These are phyloP conservation scores for Anoura caudifer DNA, from an alignment of 2,113 vertebrate genomes.

Conservation along the genomic window DNA sequence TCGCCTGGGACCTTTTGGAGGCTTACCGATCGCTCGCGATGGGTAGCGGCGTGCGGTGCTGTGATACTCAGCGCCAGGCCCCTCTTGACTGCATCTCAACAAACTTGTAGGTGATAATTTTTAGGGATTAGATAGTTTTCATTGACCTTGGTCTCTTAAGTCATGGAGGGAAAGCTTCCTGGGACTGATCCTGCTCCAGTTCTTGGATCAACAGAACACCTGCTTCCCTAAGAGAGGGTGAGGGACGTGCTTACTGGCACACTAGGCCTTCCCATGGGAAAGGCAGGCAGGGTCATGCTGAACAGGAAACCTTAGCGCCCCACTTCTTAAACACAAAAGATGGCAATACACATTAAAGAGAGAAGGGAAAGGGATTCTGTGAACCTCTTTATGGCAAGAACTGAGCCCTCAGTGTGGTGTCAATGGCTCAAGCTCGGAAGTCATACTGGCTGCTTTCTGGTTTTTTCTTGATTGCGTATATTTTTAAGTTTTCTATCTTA, in stretches of 20 bases:
- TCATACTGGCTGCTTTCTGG: background rate
- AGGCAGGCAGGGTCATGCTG: background rate
- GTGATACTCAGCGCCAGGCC: no score
- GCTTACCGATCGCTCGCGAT: background rate
- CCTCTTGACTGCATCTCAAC: accelerated
- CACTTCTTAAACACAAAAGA: background rate
- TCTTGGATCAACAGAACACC: background rate
- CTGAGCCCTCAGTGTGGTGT: background rate
- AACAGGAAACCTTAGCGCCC: background rate
- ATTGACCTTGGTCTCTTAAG: background rate
- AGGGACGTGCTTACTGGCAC: background rate
- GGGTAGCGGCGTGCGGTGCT: accelerated
- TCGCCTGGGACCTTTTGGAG: background rate
- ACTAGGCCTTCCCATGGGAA: background rate
- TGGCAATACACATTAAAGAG: background rate
- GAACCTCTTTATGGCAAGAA: background rate
- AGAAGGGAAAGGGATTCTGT: background rate
- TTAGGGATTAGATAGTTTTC: background rate
- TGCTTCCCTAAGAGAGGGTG: background rate
- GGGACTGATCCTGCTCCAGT: background rate
- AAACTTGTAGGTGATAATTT: background rate
- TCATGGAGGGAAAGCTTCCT: background rate
- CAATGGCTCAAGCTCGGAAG: background rate
- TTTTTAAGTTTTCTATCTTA: background rate
- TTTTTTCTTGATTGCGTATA: background rate